Evolutionary conservation across 2,888 invertebrate species (phyloP).

Genomic region (Meliscaeva auricollis): DNA sequence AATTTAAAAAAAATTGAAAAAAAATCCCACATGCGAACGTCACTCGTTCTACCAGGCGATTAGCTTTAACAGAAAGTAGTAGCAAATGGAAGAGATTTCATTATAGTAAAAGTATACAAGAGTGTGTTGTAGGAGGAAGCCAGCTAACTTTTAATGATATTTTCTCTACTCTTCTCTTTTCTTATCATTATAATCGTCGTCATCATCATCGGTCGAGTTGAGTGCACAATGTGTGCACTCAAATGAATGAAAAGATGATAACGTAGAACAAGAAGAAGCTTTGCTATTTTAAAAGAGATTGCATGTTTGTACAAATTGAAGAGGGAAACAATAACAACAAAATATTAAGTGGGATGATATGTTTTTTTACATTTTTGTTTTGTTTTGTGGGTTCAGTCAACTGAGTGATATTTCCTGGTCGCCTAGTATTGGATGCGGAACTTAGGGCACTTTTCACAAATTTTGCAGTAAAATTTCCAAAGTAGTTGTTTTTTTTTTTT

Average conservation of each 20-base stretch:
- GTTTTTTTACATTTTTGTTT: background rate
- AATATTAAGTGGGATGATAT: slow-evolving; percentile 15
- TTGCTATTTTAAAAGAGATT: background rate
- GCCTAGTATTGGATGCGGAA: slow-evolving; percentile 57
- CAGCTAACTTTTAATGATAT: background rate
- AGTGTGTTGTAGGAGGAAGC: background rate
- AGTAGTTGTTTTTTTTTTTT: background rate
- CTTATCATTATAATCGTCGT: slow-evolving; percentile 1
- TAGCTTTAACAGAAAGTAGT: slow-evolving; percentile 5
- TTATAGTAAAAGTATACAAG: background rate
- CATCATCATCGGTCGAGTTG: slow-evolving; percentile 13
- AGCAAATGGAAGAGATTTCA: background rate
- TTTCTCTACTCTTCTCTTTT: slow-evolving; percentile 6
- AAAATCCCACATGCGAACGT: slow-evolving; percentile 60
- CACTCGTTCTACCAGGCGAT: slow-evolving; percentile 52
- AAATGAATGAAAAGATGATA: slow-evolving; percentile 10
- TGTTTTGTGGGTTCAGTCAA: background rate
- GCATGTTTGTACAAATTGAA: background rate
- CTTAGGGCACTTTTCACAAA: slow-evolving; percentile 57
- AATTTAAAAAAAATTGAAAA: slow-evolving; percentile 1
- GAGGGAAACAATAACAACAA: background rate
- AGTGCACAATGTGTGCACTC: slow-evolving; percentile 23
- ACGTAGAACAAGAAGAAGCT: background rate
- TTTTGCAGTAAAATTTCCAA: slow-evolving; percentile 15
- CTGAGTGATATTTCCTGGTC: slow-evolving; percentile 20